phyloP scores from a whole-genome alignment of 2,113 vertebrate species.

The Aegotheles bennettii region DNA sequence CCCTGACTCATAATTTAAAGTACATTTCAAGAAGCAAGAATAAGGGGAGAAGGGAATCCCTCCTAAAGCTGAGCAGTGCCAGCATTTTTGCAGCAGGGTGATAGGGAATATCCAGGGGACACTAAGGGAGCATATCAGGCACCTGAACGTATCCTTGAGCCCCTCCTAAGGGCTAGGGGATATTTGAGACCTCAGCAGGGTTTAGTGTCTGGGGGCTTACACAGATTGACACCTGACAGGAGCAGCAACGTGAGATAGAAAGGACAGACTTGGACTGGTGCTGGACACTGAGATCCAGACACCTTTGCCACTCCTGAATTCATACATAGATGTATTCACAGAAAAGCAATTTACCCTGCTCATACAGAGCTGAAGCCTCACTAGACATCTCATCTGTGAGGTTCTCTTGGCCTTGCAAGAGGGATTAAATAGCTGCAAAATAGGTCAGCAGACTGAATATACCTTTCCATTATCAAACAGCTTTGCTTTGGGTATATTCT shows the following conservation, averaged over 20 bases:
- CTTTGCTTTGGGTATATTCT: neutral
- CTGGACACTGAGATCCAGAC: neutral
- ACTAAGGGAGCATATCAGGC: neutral
- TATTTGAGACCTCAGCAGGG: neutral
- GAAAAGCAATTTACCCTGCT: neutral
- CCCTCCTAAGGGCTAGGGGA: neutral
- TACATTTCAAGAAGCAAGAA: neutral
- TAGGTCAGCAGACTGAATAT: neutral
- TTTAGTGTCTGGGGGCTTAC: neutral
- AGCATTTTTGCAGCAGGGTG: neutral
- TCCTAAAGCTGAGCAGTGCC: neutral
- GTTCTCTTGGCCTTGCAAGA: neutral
- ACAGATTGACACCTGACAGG: neutral
- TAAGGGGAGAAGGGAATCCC: neutral
- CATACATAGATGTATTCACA: neutral
- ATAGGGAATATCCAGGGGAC: neutral
- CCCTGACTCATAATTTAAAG: neutral
- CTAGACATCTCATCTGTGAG: neutral
- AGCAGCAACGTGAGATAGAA: neutral
- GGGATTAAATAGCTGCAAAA: neutral
- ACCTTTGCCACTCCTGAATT: neutral
- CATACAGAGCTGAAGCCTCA: neutral
- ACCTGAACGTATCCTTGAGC: neutral
- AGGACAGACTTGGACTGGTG: neutral
- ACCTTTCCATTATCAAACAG: neutral